A percentile compares a stretch with the other conserved stretches of the same genome.
Evolutionary conservation across 2,888 invertebrate species (phyloP).

Genomic region (Eupithecia exiguata): DNA sequence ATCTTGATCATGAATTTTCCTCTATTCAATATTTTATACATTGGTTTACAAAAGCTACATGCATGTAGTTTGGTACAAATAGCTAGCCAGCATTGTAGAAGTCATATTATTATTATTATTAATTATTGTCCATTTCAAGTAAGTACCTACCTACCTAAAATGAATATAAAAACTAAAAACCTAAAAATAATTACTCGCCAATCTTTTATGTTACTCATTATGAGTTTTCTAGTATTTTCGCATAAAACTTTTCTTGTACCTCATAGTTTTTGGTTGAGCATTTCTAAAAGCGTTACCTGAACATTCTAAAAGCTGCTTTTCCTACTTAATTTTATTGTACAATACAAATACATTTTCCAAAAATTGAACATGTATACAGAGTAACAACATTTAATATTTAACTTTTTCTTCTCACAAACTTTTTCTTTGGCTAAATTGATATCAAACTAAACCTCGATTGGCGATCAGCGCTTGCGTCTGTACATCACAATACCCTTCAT

Average conservation of each 20-base stretch:
- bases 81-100: slow-evolving; percentile 20
- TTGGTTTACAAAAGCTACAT: slow-evolving; percentile 54
- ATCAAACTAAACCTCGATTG: neutral
- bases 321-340: slow-evolving; percentile 30
- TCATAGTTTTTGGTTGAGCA: slow-evolving; percentile 23
- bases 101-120: slow-evolving; percentile 9
- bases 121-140: slow-evolving; percentile 53
- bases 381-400: slow-evolving; percentile 37
- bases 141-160: slow-evolving; percentile 39
- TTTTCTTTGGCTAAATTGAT: neutral
- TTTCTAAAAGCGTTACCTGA: slow-evolving; percentile 32
- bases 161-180: slow-evolving; percentile 17
- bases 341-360: slow-evolving; percentile 42
- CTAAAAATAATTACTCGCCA: neutral
- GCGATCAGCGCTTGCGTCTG: neutral
- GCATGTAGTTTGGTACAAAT: slow-evolving; percentile 24
- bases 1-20: slow-evolving; percentile 3
- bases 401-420: slow-evolving; percentile 31
- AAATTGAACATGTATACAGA: slow-evolving; percentile 41
- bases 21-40: slow-evolving; percentile 31
- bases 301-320: slow-evolving; percentile 23
- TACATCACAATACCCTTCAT: neutral
- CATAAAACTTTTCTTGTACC: neutral
- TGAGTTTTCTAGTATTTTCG: neutral
- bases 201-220: too few relatives aligned